Evolutionary conservation across 2,888 invertebrate species (phyloP), one percentile per base, ranked within the genome.

Genomic region (Xanthia togata): DNA sequence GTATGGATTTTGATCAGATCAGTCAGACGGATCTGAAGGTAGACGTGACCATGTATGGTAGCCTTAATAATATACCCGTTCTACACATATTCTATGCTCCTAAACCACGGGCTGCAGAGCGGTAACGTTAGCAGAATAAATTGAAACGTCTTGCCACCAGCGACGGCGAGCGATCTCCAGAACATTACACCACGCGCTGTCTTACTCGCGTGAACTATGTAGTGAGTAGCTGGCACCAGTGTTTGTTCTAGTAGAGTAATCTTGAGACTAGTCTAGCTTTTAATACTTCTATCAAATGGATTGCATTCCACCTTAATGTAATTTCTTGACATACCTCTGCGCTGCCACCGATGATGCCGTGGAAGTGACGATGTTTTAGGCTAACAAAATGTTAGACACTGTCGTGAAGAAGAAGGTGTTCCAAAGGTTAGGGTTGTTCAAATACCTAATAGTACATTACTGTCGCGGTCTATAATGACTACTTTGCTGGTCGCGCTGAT

Each of bases 81-180:
- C 77, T 70, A 73, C 4, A 5, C 4, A 23, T 20, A 35, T 81
- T 74, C 55, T 12, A 8, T 23, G 41, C n/a, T 81, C 59, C 0
- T 4, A 0, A 2, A 11, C 38, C 9, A 12, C 20, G 23, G 26
- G 41, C 71, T 77, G 31, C 44, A 70, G 73, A 77, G 81, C 73
- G 55, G 79, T 76, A 81, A 82, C 81, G 80, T 76, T 73, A 74
- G 76, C 67, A 81, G 75, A 76, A 87, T 86, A 87, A 88, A 87
- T 87, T 87, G 84, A 79, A 82, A 79, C 84, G 80, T 82, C 84
- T 84, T 73, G 57, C 77, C 77, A 69, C 59, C 26, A 63, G n/a
- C n/a, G n/a, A n/a, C n/a, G 79, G 79, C 71, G 69, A 80, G 71
- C 72, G 70, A 83, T 83, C 82, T 70, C 5, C 20, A 23, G 82